A percentile compares a stretch with the other conserved stretches of the same genome.
Conservation (phyloP, 2,113 vertebrate genomes). For the Periophthalmodon schlosseri region DNA sequence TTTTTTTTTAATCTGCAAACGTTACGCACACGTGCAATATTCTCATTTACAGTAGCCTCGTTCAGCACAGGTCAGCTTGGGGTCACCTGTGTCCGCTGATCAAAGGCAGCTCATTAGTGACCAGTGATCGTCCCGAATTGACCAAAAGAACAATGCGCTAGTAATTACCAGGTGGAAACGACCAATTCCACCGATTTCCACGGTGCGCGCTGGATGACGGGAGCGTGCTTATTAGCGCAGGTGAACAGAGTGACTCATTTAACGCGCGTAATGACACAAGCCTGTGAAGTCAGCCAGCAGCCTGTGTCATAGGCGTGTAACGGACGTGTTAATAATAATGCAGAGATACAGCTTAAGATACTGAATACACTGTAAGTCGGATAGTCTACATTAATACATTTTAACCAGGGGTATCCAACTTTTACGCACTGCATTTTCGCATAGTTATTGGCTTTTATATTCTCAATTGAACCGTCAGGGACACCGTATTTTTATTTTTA, state of each 20-base stretch:
- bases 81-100: slow-evolving; percentile 37
- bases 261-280: background rate
- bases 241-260: slow-evolving; percentile 27
- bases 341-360: background rate
- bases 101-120: slow-evolving; percentile 40
- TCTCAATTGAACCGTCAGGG: too few species aligned
- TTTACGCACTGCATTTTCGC: background rate
- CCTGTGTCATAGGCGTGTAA: background rate
- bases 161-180: slow-evolving; percentile 49
- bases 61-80: background rate
- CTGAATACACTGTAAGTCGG: too few species aligned
- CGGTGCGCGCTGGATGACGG: slow-evolving; percentile 18
- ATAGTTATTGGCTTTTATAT: background rate
- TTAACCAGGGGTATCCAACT: background rate
- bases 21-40: background rate
- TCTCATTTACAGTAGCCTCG: background rate
- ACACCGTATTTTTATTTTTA: too few species aligned
- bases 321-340: background rate
- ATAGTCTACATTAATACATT: background rate
- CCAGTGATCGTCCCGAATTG: slow-evolving; percentile 22
- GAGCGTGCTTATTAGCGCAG: background rate
- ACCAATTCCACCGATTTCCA: slow-evolving; percentile 30
- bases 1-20: too few species aligned
- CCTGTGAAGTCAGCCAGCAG: background rate
- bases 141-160: slow-evolving; percentile 33